Percentiles rank a stretch among this genome's conserved stretches.
phyloP scores from a whole-genome alignment of 2,888 invertebrate species.

The Microctonus brassicae region DNA sequence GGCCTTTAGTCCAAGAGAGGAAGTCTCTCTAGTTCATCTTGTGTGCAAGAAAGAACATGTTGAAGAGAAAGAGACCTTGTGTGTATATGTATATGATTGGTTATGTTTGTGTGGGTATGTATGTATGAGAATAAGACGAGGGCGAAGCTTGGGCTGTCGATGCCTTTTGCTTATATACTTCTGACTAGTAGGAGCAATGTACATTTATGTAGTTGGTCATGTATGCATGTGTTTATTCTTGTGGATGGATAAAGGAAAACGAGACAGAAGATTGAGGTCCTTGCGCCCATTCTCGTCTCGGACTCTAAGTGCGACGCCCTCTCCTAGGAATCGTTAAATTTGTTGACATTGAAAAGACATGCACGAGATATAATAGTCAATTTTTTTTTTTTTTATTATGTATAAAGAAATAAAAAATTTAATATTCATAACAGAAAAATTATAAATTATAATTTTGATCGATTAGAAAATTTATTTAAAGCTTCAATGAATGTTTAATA shows the following conservation, averaged over 20 bases:
- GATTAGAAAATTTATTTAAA: no score
- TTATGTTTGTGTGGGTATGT: background rate
- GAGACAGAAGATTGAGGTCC: constrained; percentile 26
- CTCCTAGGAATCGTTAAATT: constrained; percentile 16
- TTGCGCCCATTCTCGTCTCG: constrained; percentile 28
- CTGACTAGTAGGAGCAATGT: background rate
- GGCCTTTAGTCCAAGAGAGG: constrained; percentile 8
- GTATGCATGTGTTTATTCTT: background rate
- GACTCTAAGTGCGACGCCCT: constrained; percentile 32
- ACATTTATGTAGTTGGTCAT: background rate
- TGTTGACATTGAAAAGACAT: constrained; percentile 10
- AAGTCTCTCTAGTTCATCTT: constrained; percentile 28
- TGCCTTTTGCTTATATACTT: background rate
- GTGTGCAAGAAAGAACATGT: background rate
- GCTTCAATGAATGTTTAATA: no score
- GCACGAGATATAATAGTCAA: background rate
- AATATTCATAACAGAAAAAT: no score
- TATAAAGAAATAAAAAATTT: no score
- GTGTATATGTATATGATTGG: background rate
- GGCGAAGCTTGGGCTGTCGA: background rate
- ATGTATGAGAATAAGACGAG: background rate
- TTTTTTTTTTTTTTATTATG: background rate
- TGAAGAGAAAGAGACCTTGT: constrained; percentile 3
- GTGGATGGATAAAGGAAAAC: constrained; percentile 19
- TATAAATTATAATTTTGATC: no score